Percentiles rank a stretch among this genome's conserved stretches.
These are phyloP conservation scores for Psittacula derbiana DNA, from an alignment of 2,797 vertebrate genomes.

Conservation along the genomic window DNA sequence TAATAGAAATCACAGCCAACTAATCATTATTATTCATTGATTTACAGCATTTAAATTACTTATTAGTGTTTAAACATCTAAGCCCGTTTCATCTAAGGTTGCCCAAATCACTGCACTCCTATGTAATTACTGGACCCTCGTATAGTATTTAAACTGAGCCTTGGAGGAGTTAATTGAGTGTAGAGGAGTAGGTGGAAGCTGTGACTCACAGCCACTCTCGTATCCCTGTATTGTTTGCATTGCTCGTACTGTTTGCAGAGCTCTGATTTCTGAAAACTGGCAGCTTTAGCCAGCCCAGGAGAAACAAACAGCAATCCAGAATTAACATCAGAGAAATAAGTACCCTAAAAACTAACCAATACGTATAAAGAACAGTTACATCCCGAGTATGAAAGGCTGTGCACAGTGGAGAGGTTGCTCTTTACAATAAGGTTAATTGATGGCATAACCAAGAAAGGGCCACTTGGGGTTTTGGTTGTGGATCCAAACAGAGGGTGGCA, in stretches of 20 bases:
- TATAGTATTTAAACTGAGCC: background rate
- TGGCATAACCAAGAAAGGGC: background rate
- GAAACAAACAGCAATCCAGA: slow-evolving; percentile 9
- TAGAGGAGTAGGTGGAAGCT: background rate
- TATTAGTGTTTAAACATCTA: background rate
- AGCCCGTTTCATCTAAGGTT: background rate
- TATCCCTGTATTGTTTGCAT: slow-evolving; percentile 4
- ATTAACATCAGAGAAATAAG: slow-evolving; percentile 1
- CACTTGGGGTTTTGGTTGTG: background rate
- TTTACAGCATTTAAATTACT: background rate
- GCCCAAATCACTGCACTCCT: background rate
- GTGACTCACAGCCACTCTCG: background rate
- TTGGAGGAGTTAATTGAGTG: slow-evolving; percentile 28
- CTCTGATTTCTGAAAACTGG: background rate
- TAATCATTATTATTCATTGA: background rate
- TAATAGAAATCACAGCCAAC: background rate
- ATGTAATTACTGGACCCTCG: background rate
- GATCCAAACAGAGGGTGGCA: background rate
- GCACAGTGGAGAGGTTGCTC: background rate
- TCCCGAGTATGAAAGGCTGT: rapidly evolving
- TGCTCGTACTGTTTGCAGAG: background rate
- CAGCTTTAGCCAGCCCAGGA: background rate
- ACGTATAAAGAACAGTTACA: background rate
- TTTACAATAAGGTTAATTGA: background rate
- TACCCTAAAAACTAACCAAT: background rate